Base-by-base conservation (phyloP, 2,888 invertebrate genomes). In the Pediacus dermestoides region DNA sequence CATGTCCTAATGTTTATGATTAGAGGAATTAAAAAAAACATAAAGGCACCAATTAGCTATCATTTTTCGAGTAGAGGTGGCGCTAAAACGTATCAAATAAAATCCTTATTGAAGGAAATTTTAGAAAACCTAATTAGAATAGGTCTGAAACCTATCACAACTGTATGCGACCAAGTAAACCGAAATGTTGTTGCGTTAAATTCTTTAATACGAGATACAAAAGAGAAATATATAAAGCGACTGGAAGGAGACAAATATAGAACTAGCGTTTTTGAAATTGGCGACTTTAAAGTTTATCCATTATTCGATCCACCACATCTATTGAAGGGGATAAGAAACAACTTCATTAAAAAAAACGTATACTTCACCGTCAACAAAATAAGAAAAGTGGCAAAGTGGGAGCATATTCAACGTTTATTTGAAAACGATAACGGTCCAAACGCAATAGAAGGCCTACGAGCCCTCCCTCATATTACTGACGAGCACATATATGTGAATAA, bases 1-100 rank as follows among this genome's bases (percentile, higher is more conserved):
- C 43, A 43, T 46, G 46, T 34, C 7, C 16, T 47, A 15, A 25
- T 47, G 4, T 47, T 47, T 21, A 41, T 44, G 39, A 16, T 44
- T 6, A 35, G 39, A 35, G 41, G 44, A 6, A 11, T 44, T 2
- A 41, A 35, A 32, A 41, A 21, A 16, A 23, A 31, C 3, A 28
- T 31, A 14, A 44, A 41, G 11, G 3, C 15, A 7, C 44, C 44
- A 2, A 23, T 38, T 10, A 34, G 30, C 4, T 44, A 31, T 15
- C 31, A 34, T 35, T 44, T 38, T 30, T 26, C 37, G 4, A 15
- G 37, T 8, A 37, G 22, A 8, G 40, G 34, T 21, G 40, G 37
- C 11, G 44, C 36, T 25, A 40, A 34, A 40, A 37, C 34, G 16
- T 1, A 23, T 4, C 27, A 34, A 32, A 37, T 41, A 2, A 44